Evolutionary conservation across 2,113 vertebrate species (phyloP).

Genomic region (Chamaetylas fuelleborni): DNA sequence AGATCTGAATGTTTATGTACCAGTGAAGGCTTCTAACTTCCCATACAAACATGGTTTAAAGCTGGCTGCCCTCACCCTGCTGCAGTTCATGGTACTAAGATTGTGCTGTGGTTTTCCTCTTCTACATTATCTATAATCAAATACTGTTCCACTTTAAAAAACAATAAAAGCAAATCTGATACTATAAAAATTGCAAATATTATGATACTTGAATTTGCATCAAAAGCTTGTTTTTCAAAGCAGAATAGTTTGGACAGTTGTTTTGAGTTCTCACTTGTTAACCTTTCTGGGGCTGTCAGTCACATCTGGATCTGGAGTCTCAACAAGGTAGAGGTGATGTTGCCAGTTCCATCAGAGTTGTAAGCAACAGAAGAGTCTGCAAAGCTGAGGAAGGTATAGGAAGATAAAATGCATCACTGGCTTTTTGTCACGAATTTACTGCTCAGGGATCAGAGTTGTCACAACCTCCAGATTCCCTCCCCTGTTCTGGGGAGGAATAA

Average conservation of each 20-base stretch:
- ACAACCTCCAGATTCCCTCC: not conserved
- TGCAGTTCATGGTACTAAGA: rapidly evolving
- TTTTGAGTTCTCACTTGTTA: not conserved
- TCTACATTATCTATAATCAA: not conserved
- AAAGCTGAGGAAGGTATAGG: not conserved
- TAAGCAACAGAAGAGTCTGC: not conserved
- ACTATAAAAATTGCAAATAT: not conserved
- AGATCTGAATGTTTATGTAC: not conserved
- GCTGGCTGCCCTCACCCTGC: not conserved
- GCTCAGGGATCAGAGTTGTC: not conserved
- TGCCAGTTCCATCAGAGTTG: not conserved
- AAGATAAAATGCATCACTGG: not conserved
- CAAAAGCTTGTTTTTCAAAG: not conserved
- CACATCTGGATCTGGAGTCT: rapidly evolving
- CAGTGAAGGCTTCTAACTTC: not conserved
- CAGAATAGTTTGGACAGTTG: not conserved
- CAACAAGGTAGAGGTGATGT: not conserved
- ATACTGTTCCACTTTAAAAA: not conserved
- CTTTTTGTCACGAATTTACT: not conserved
- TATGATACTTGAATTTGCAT: not conserved
- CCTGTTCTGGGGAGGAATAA: not conserved
- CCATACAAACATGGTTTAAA: not conserved
- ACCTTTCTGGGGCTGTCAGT: not conserved
- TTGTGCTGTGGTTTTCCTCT: not conserved
- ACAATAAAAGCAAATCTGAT: not conserved